Evolutionary conservation across 2,797 vertebrate genomes (phyloP).

Genomic region (Acridotheres tristis): DNA sequence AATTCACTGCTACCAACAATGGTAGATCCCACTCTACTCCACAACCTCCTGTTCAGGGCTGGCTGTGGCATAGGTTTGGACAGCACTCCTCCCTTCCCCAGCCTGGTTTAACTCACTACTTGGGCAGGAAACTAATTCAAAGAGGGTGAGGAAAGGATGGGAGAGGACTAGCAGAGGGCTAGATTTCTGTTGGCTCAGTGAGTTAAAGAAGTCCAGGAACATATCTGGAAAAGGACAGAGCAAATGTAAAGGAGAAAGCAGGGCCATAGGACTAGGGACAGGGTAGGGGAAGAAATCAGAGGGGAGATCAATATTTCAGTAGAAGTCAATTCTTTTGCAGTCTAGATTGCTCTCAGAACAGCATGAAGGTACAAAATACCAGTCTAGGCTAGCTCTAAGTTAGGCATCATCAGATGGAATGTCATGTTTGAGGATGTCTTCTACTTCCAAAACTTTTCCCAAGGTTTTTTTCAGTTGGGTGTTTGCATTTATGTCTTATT

Average conservation of each 20-base stretch:
- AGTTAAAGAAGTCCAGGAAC: not conserved
- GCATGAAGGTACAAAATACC: not conserved
- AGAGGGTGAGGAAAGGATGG: not conserved
- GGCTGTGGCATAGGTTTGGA: not conserved
- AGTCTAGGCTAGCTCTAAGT: not conserved
- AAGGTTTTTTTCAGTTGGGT: not conserved
- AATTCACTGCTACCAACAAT: not conserved
- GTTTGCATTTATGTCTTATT: not conserved
- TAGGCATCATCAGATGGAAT: not conserved
- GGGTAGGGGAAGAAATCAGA: not conserved
- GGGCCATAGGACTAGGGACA: not conserved
- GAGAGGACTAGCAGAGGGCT: not conserved
- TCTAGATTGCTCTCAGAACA: not conserved
- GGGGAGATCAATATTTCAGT: not conserved
- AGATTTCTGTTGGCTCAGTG: not conserved
- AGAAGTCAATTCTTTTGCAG: not conserved
- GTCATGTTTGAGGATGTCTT: not conserved
- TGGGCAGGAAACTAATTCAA: not conserved
- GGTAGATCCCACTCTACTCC: not conserved
- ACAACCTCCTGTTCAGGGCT: not conserved
- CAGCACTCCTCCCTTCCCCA: not conserved
- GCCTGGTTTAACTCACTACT: not conserved
- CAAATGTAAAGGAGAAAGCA: not conserved
- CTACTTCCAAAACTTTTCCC: not conserved
- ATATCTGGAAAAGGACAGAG: not conserved